Conservation (phyloP, 2,888 invertebrate genomes). For the Sympetrum striolatum region DNA sequence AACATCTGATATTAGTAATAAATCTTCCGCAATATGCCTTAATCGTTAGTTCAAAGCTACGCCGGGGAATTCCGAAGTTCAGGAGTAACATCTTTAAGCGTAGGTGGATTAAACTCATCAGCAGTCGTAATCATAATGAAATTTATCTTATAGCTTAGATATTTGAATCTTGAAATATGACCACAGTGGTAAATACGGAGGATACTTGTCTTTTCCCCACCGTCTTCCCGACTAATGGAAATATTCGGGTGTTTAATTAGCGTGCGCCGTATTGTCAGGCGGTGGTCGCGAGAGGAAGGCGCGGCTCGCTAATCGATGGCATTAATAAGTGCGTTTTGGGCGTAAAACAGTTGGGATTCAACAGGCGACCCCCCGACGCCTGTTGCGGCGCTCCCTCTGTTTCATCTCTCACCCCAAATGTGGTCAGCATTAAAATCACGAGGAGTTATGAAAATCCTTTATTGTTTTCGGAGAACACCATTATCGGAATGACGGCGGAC, state of each 20-base stretch:
- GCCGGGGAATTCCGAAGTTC: too few species aligned
- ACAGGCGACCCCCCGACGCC: neutral
- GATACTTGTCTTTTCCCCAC: too few species aligned
- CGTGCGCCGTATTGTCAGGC: neutral
- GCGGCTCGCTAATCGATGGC: neutral
- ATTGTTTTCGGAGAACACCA: neutral
- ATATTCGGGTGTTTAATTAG: neutral
- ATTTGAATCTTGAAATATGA: too few species aligned
- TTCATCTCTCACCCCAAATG: neutral
- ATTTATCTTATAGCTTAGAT: too few species aligned
- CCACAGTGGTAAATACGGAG: too few species aligned
- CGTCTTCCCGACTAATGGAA: too few species aligned
- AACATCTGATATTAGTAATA: too few species aligned
- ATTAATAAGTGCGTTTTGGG: neutral
- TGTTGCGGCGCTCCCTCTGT: neutral
- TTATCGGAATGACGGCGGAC: neutral
- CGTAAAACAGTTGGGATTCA: neutral
- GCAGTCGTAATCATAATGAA: too few species aligned
- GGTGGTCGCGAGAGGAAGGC: neutral
- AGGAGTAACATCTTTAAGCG: too few species aligned
- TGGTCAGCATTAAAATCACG: neutral
- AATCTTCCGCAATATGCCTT: too few species aligned
- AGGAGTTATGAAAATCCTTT: slow-evolving; percentile 2
- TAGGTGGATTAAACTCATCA: too few species aligned
- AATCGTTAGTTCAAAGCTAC: too few species aligned